Evolutionary conservation across 1,140 invertebrate genomes (phyloP), one percentile per base, ranked within the genome.

Genomic region (Melitaea cinxia): DNA sequence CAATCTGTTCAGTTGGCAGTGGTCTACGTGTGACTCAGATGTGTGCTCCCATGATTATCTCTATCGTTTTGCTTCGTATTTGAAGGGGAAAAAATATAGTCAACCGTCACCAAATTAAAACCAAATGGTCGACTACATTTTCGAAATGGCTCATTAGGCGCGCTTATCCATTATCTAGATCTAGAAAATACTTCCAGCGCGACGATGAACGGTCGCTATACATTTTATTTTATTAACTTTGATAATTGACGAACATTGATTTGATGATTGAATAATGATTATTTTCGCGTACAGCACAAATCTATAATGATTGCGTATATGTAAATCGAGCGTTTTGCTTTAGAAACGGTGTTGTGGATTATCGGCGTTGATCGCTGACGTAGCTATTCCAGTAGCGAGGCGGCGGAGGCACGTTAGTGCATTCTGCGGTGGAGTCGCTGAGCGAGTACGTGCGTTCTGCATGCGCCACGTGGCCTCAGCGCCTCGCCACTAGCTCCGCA

Each of bases 1-100:
- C 62, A 73, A 42, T 62, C 68, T 50, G 73, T 53, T 65, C 68
- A 72, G 68, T 88, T 88, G 83, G 85, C 85, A 88, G 69, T 63
- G 53, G 72, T 65, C 62, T 80, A 70, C 68, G 65, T 54, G 75
- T 88, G 85, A 88, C 66, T 88, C 85, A 88, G 73, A 72, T 75
- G 78, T 85, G 77, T 61, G 76, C 76, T 83, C 82, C 79, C 77
- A 73, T 78, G 77, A 85, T 85, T 78, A 79, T 80, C 78, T 76
- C 68, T 65, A 68, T 67, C 66, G 70, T 66, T 45, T 69, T 65
- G 72, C 68, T 73, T 79, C 54, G 52, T 45, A 74, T 64, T 61
- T 37, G 50, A 56, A 70, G 56, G 70, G 78, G 79, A 78, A 80
- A 68, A 78, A 70, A 72, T 35, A 66, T 35, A 60, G 69, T 59